Evolutionary conservation across 2,797 vertebrate species (phyloP), one percentile per base, ranked within the genome.

Genomic region (Chaenodraco wilsoni): DNA sequence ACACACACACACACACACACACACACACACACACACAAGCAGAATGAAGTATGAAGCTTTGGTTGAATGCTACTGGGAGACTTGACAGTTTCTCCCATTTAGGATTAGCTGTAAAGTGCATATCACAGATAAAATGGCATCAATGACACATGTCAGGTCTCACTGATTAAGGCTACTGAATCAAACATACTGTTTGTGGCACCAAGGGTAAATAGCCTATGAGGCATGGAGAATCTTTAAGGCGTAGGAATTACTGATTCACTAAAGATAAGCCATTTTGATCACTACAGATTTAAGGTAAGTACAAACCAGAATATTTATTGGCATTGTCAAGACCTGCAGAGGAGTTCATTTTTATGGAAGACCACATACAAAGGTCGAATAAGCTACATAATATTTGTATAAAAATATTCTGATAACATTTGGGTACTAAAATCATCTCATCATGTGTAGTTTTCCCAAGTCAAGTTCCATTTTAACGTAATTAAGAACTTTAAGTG

Each of bases 101-200:
- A 27, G 64, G 88, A 91, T 91, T 87, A 90, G 90, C 89, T 93
- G 92, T 95, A 95, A 95, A 95, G 95, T 95, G 95, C 95, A 95
- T 94, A 92, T 94, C 90, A 94, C 90, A 93, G 93, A 93, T 86
- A 90, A 86, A 88, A 89, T 91, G 84, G 83, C 83, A 82, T 85
- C 80, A 79, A 63, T 88, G 86, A 92, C 89, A 92, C 83, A 72
- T 85, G 86, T 92, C 88, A 90, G 84, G 88, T 94, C 86, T 94
- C 87, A 90, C 87, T 91, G 89, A 90, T 90, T 90, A 92, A 90
- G 85, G 91, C 91, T 88, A 89, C 85, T 83, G 81, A 86, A 91
- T 92, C 83, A 89, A 87, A 91, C 85, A 83, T 83, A 88, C 87
- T 90, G 82, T 84, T 90, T 48, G 57, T 88, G 83, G 91, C 86